Conservation (phyloP, 1,140 invertebrate species). For the Diorhabda elongata region DNA sequence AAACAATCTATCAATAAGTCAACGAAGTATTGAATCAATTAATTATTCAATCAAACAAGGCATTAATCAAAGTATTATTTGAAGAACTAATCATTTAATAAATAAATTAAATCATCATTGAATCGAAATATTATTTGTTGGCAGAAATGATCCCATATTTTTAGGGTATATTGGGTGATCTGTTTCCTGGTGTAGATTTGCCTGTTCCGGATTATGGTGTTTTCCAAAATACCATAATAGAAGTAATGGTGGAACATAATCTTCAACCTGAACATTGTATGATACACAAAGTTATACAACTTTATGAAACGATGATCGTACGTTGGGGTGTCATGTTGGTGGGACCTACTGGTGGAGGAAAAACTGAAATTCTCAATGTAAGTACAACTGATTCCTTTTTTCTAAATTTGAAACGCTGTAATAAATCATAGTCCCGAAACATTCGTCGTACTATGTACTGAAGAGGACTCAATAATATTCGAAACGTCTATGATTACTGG, state of each 20-base stretch:
- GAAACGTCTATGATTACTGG: no score
- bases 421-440: no score
- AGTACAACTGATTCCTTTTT: slow-evolving; percentile 22
- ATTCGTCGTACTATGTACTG: no score
- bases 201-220: slow-evolving; percentile 74
- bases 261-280: slow-evolving; percentile 62
- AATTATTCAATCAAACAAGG: no score
- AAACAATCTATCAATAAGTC: no score
- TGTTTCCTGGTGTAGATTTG: slow-evolving; percentile 80
- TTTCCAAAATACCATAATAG: slow-evolving; percentile 58
- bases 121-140: no score
- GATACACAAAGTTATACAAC: slow-evolving; percentile 75
- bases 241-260: slow-evolving; percentile 52
- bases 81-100: no score
- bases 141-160: neutral
- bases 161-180: slow-evolving; percentile 80
- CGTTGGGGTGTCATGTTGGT: slow-evolving; percentile 92
- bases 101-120: no score
- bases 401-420: no score
- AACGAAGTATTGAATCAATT: no score
- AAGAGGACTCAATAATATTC: no score
- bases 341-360: slow-evolving; percentile 81
- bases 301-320: slow-evolving; percentile 90
- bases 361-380: slow-evolving; percentile 67
- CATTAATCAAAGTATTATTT: no score